Percentiles rank a stretch among this genome's conserved stretches.
Conservation (phyloP, 2,113 vertebrate species). For the Octodon degus region DNA sequence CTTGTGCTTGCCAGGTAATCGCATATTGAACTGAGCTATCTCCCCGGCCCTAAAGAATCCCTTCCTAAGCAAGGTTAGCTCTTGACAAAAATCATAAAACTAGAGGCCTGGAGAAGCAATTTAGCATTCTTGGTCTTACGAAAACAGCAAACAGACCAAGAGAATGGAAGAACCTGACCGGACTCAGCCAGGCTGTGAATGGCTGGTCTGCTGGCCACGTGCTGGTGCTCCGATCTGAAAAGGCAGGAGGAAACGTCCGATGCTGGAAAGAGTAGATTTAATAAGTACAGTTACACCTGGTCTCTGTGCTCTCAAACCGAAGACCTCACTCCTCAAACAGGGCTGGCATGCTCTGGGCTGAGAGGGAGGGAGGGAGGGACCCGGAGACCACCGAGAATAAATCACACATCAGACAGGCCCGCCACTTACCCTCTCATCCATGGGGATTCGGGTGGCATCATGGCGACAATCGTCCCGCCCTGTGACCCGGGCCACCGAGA, state of each 20-base stretch:
- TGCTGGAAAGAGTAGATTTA: background rate
- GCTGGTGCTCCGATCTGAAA: background rate
- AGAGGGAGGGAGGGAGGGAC: background rate
- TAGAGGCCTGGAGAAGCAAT: background rate
- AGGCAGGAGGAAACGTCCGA: background rate
- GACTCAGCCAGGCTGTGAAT: background rate
- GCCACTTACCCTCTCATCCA: constrained; percentile 94
- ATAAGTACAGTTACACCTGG: background rate
- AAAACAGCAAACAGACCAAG: background rate
- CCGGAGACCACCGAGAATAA: background rate
- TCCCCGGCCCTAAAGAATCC: background rate
- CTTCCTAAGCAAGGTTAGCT: background rate
- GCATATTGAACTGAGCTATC: too few relatives aligned
- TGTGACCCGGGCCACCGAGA: constrained; percentile 92
- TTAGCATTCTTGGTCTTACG: background rate
- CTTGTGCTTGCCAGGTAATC: too few relatives aligned
- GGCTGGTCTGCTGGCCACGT: background rate
- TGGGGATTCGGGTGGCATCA: constrained; percentile 87
- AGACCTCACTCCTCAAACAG: background rate
- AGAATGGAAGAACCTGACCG: background rate
- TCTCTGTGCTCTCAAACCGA: background rate
- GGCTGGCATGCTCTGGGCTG: background rate
- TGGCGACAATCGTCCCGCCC: constrained; percentile 90
- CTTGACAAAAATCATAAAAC: background rate
- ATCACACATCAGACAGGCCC: constrained; percentile 5